Evolutionary conservation across 2,113 vertebrate species (phyloP).

Genomic region (Anguilla japonica): DNA sequence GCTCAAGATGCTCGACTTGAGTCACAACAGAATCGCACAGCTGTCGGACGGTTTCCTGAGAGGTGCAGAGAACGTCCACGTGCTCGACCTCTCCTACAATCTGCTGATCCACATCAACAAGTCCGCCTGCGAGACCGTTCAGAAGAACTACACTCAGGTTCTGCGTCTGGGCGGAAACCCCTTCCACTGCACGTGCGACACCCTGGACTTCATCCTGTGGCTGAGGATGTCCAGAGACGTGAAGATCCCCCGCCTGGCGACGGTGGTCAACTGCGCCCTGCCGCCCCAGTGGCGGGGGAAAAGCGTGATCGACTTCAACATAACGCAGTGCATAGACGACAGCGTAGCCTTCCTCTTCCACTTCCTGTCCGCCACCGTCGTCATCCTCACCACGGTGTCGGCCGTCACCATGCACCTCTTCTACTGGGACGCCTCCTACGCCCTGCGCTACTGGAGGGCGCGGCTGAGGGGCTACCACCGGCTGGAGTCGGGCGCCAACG

Average conservation of each 20-base stretch:
- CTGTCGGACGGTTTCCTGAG: constrained; percentile 59
- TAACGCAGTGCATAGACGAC: constrained; percentile 58
- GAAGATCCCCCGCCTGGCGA: constrained; percentile 62
- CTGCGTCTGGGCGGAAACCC: constrained; percentile 67
- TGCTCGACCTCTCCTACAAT: constrained; percentile 69
- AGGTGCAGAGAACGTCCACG: constrained; percentile 44
- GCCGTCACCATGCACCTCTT: constrained; percentile 67
- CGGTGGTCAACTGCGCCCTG: constrained; percentile 56
- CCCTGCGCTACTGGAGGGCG: constrained; percentile 62
- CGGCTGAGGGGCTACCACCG: constrained; percentile 64
- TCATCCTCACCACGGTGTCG: constrained; percentile 55
- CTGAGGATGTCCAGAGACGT: constrained; percentile 56
- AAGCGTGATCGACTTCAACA: constrained; percentile 55
- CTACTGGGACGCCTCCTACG: constrained; percentile 73
- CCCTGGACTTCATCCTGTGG: constrained; percentile 67
- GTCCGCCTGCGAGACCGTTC: constrained; percentile 51
- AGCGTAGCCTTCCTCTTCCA: constrained; percentile 47
- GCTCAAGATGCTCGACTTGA: constrained; percentile 68
- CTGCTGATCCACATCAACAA: constrained; percentile 63
- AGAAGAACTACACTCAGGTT: constrained; percentile 42
- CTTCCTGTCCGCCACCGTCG: constrained; percentile 53
- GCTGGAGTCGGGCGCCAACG: constrained; percentile 45
- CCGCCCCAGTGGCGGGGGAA: constrained; percentile 45
- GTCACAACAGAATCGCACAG: constrained; percentile 62
- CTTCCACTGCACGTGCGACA: constrained; percentile 73